Evolutionary conservation across 2,113 vertebrate species (phyloP).

Genomic region (Dicrurus megarhynchus): DNA sequence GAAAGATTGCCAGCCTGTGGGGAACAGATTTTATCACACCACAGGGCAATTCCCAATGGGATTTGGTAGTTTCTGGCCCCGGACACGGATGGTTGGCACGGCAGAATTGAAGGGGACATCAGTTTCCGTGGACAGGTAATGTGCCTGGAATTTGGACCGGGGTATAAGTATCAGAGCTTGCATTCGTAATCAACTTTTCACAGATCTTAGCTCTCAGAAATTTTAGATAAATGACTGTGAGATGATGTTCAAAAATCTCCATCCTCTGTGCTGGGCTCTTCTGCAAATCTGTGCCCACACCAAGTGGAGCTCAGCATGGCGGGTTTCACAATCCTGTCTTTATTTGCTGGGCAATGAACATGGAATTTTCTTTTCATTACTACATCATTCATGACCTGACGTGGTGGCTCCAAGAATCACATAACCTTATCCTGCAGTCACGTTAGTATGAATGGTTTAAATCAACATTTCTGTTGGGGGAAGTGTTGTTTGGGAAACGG

Average conservation of each 20-base stretch:
- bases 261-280: not conserved
- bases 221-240: not conserved
- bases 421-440: constrained; percentile 67
- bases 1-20: not conserved
- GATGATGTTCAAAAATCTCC: not conserved
- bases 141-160: not conserved
- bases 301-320: not conserved
- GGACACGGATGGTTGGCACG: fast-evolving
- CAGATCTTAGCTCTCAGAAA: not conserved
- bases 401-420: constrained; percentile 71
- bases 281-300: not conserved
- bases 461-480: constrained; percentile 63
- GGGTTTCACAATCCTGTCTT: constrained; percentile 64
- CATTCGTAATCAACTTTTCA: not conserved
- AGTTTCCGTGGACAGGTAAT: not conserved
- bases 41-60: not conserved
- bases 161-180: not conserved
- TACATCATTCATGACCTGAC: constrained; percentile 56
- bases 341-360: constrained; percentile 59
- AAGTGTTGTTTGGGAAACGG: constrained; percentile 57
- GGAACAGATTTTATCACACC: not conserved
- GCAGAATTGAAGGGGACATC: not conserved
- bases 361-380: constrained; percentile 64
- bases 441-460: constrained; percentile 60
- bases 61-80: not conserved